Evolutionary conservation across 2,113 vertebrate species (phyloP).

Genomic region (Colius striatus): DNA sequence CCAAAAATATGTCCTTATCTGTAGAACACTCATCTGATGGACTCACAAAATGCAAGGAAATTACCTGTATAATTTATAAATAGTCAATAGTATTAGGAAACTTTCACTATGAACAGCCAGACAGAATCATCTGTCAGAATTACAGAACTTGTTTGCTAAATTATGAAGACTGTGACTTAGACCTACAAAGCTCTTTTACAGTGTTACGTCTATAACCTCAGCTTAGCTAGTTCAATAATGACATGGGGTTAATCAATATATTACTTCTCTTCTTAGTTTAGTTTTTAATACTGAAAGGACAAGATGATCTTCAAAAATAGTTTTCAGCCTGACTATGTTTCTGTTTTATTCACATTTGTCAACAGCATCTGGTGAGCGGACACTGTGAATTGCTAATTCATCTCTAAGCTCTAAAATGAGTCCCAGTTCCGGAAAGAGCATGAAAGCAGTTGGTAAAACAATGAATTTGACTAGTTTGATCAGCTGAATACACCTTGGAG

Average conservation of each 20-base stretch:
- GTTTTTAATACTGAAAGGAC: conserved; percentile 34
- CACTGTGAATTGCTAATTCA: conserved; percentile 61
- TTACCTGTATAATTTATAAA: background rate
- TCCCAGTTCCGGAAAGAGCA: conserved; percentile 40
- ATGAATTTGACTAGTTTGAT: conserved; percentile 34
- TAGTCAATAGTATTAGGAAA: background rate
- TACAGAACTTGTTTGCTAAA: conserved; percentile 17
- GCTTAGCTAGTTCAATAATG: conserved; percentile 47
- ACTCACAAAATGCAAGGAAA: background rate
- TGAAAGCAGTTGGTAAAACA: conserved; percentile 54
- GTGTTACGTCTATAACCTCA: background rate
- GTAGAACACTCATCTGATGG: background rate
- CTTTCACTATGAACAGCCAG: background rate
- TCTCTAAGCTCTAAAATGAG: conserved; percentile 61
- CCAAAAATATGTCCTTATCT: background rate
- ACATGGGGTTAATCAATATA: background rate
- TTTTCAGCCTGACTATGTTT: conserved; percentile 40
- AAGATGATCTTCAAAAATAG: conserved; percentile 68
- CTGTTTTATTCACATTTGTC: conserved; percentile 51
- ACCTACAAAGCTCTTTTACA: background rate
- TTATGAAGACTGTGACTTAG: background rate
- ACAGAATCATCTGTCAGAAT: background rate
- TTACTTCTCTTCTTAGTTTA: conserved; percentile 44
- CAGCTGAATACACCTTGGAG: conserved; percentile 30
- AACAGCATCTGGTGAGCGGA: conserved; percentile 61